These are phyloP conservation scores for Tuberolachnus salignus DNA, from an alignment of 2,888 invertebrate genomes.

Conservation along the genomic window DNA sequence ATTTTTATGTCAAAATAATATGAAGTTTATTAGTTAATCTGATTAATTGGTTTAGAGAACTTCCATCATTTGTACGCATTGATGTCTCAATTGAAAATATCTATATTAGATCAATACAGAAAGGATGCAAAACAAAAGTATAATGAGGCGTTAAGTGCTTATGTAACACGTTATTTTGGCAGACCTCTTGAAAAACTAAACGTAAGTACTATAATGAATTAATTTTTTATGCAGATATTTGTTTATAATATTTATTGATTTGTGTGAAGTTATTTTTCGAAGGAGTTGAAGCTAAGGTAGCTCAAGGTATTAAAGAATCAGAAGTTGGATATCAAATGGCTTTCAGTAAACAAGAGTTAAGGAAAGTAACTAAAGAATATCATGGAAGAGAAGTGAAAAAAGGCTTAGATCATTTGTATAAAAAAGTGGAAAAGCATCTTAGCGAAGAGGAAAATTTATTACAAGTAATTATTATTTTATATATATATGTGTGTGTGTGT, in stretches of 20 bases:
- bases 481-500: background rate
- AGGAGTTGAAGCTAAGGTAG: slow-evolving; percentile 91
- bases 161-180: slow-evolving; percentile 94
- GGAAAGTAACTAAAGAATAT: slow-evolving; percentile 93
- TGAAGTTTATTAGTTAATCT: slow-evolving; percentile 28
- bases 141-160: slow-evolving; percentile 84
- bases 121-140: slow-evolving; percentile 91
- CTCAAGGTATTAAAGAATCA: slow-evolving; percentile 92
- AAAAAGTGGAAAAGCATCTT: slow-evolving; percentile 96
- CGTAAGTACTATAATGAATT: slow-evolving; percentile 66
- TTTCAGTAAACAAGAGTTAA: slow-evolving; percentile 94
- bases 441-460: slow-evolving; percentile 92
- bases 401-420: slow-evolving; percentile 89
- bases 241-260: slow-evolving; percentile 58
- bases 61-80: slow-evolving; percentile 90
- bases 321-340: slow-evolving; percentile 98
- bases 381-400: slow-evolving; percentile 91
- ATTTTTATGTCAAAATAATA: slow-evolving; percentile 23
- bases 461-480: slow-evolving; percentile 66
- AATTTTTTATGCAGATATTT: background rate
- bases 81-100: slow-evolving; percentile 86
- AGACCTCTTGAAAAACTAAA: slow-evolving; percentile 89
- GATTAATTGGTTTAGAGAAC: slow-evolving; percentile 78
- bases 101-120: slow-evolving; percentile 82
- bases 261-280: slow-evolving; percentile 86